Evolutionary conservation across 2,113 vertebrate genomes (phyloP).

Genomic region (Cairina moschata): DNA sequence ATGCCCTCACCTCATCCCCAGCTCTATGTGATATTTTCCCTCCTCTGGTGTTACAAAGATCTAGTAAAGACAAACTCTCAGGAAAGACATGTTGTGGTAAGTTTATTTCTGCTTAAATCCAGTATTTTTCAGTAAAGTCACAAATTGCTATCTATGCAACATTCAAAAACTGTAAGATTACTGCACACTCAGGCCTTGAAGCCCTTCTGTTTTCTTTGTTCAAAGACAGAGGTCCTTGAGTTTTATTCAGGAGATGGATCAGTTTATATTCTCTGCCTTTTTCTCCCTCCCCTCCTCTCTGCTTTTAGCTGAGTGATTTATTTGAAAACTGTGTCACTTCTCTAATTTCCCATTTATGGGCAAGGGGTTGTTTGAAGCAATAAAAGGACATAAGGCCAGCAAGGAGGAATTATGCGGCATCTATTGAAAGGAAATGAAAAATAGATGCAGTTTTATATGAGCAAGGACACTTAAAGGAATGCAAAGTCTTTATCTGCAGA

Average conservation of each 20-base stretch:
- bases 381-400: slow-evolving; percentile 8
- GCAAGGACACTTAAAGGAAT: slow-evolving; percentile 2
- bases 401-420: background rate
- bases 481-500: slow-evolving; percentile 36
- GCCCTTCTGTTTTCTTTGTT: slow-evolving; percentile 39
- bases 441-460: slow-evolving; percentile 53
- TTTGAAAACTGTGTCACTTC: slow-evolving; percentile 31
- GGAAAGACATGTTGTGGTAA: background rate
- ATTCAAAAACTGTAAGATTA: background rate
- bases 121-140: background rate
- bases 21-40: background rate
- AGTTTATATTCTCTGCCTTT: slow-evolving; percentile 7
- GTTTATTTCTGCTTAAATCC: background rate
- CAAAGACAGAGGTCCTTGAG: background rate
- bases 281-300: background rate
- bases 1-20: background rate
- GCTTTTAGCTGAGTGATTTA: slow-evolving; percentile 31
- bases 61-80: background rate
- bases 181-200: slow-evolving; percentile 3
- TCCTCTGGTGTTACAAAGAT: background rate
- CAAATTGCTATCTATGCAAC: background rate
- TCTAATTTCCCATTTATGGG: slow-evolving; percentile 11
- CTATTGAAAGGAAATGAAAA: slow-evolving; percentile 40
- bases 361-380: background rate
- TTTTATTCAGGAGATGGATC: background rate